Percentiles rank a stretch among this genome's conserved stretches.
phyloP scores from a whole-genome alignment of 2,113 vertebrate genomes.

The Siniperca chuatsi region DNA sequence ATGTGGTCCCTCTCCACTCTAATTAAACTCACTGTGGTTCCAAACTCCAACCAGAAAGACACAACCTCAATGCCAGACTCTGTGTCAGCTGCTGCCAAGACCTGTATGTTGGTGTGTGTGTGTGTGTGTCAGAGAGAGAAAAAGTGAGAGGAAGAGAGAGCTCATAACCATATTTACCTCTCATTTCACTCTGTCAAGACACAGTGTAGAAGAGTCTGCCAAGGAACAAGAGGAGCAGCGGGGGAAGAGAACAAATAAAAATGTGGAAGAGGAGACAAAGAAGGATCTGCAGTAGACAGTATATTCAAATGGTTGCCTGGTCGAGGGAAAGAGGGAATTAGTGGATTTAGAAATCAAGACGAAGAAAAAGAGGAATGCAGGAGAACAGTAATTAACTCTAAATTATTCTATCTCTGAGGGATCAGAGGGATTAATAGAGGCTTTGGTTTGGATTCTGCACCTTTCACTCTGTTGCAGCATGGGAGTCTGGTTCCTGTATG shows the following conservation, averaged over 20 bases:
- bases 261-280: slow-evolving; percentile 55
- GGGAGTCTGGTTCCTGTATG: slow-evolving; percentile 66
- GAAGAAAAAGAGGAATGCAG: slow-evolving; percentile 59
- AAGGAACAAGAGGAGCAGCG: slow-evolving; percentile 29
- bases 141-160: slow-evolving; percentile 23
- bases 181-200: slow-evolving; percentile 68
- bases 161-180: slow-evolving; percentile 68
- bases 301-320: slow-evolving; percentile 52
- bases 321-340: slow-evolving; percentile 50
- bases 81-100: slow-evolving; percentile 66
- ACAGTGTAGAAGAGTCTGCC: slow-evolving; percentile 53
- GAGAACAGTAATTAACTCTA: slow-evolving; percentile 78
- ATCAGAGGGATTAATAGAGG: slow-evolving; percentile 80
- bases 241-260: slow-evolving; percentile 52
- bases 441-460: slow-evolving; percentile 77
- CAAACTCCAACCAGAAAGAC: slow-evolving; percentile 64
- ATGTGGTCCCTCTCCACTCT: slow-evolving; percentile 72
- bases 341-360: slow-evolving; percentile 71
- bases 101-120: slow-evolving; percentile 23
- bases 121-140: slow-evolving; percentile 41
- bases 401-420: slow-evolving; percentile 78
- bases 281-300: slow-evolving; percentile 39
- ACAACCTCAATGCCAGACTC: slow-evolving; percentile 65
- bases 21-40: slow-evolving; percentile 77
- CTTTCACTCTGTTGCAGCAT: slow-evolving; percentile 72